phyloP scores from a whole-genome alignment of 2,888 invertebrate genomes.

The Subacronicta megacephala region DNA sequence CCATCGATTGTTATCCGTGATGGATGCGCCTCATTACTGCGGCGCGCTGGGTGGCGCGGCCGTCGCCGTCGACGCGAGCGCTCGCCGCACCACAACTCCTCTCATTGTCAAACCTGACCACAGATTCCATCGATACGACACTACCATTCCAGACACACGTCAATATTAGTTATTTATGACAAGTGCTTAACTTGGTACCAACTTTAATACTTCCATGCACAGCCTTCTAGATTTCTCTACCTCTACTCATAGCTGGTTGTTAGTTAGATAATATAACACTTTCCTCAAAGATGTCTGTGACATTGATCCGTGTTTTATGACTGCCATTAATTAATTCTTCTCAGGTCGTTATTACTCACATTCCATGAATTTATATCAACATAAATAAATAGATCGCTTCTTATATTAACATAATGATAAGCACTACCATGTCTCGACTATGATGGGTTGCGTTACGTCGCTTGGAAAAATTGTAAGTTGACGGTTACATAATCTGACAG shows the following conservation, averaged over 20 bases:
- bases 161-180: conserved; percentile 86
- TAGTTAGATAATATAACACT: conserved; percentile 71
- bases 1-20: conserved; percentile 81
- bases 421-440: conserved; percentile 1
- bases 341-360: conserved; percentile 70
- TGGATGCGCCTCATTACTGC: conserved; percentile 81
- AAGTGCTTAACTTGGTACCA: conserved; percentile 72
- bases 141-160: conserved; percentile 78
- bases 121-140: conserved; percentile 79
- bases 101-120: conserved; percentile 77
- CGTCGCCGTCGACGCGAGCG: conserved; percentile 60
- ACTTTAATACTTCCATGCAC: conserved; percentile 64
- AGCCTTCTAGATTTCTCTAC: conserved; percentile 76
- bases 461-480: conserved; percentile 71
- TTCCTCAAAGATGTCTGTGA: conserved; percentile 74
- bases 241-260: conserved; percentile 69
- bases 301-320: conserved; percentile 76
- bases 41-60: conserved; percentile 78
- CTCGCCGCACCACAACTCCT: conserved; percentile 68
- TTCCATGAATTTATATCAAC: conserved; percentile 63
- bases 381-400: conserved; percentile 53
- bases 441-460: conserved; percentile 16
- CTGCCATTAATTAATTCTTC: conserved; percentile 77
- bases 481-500: conserved; percentile 79
- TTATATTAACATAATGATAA: conserved; percentile 6